Evolutionary conservation across 2,888 invertebrate species (phyloP).

Genomic region (Tortrix viridana): DNA sequence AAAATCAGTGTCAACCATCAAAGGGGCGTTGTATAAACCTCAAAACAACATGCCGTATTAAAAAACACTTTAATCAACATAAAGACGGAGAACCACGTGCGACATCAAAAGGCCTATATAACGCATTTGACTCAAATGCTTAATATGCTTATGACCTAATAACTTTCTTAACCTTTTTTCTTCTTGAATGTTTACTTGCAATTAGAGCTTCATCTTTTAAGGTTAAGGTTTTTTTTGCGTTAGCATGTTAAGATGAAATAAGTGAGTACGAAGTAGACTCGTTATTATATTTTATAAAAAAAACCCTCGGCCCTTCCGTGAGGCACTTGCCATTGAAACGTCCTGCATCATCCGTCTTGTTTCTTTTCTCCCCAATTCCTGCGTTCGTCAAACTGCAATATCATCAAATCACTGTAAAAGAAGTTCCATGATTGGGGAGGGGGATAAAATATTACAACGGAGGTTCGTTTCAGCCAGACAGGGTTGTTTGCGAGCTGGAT

Average conservation of each 20-base stretch:
- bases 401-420: constrained; percentile 83
- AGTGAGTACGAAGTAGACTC: neutral
- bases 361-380: constrained; percentile 60
- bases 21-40: constrained; percentile 8
- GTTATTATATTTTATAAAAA: constrained; percentile 19
- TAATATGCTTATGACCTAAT: constrained; percentile 40
- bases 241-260: neutral
- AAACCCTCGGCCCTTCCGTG: constrained; percentile 28
- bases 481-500: constrained; percentile 46
- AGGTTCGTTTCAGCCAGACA: constrained; percentile 67
- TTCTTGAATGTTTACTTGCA: neutral
- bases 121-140: constrained; percentile 44
- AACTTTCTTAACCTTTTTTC: constrained; percentile 14
- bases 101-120: constrained; percentile 39
- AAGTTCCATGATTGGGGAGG: constrained; percentile 77
- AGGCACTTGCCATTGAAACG: constrained; percentile 44
- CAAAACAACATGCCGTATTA: constrained; percentile 20
- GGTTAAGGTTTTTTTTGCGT: neutral
- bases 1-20: neutral
- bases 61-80: constrained; percentile 58
- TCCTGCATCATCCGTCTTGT: constrained; percentile 69
- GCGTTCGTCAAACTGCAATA: constrained; percentile 80
- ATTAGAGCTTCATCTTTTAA: neutral
- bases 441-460: constrained; percentile 80
- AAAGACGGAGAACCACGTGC: constrained; percentile 50